Conservation (phyloP, 2,797 vertebrate species). For the Rallus crepitans region DNA sequence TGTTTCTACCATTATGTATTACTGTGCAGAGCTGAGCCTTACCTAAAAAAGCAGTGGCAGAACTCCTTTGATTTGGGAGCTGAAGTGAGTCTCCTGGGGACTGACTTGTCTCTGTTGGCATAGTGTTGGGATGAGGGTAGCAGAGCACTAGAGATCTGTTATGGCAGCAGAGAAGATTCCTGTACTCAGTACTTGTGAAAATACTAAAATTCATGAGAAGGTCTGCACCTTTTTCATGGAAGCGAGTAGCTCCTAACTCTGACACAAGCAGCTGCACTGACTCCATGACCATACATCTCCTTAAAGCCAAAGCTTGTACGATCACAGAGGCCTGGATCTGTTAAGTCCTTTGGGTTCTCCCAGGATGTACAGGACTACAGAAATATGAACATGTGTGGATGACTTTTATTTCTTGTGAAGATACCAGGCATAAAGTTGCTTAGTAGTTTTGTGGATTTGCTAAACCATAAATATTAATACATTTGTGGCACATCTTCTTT, state of each 20-base stretch:
- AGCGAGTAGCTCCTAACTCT: not conserved
- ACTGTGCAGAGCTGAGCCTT: not conserved
- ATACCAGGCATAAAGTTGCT: not conserved
- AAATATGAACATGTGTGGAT: not conserved
- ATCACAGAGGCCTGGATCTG: not conserved
- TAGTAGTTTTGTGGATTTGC: not conserved
- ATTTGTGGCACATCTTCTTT: not conserved
- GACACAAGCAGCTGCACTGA: not conserved
- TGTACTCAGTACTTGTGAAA: not conserved
- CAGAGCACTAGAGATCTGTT: not conserved
- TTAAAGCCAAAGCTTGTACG: not conserved
- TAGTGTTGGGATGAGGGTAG: not conserved
- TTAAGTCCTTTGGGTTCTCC: not conserved
- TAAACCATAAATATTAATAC: not conserved
- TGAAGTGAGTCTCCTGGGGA: not conserved
- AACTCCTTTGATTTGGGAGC: not conserved
- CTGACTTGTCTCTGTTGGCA: not conserved
- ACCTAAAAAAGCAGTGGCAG: not conserved
- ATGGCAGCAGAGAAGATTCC: not conserved
- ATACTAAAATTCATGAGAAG: not conserved
- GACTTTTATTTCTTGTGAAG: not conserved
- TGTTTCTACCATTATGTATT: not conserved
- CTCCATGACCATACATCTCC: not conserved
- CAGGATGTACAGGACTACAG: not conserved
- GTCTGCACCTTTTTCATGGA: not conserved